phyloP scores from a whole-genome alignment of 2,797 vertebrate genomes.

The Borostomias antarcticus region DNA sequence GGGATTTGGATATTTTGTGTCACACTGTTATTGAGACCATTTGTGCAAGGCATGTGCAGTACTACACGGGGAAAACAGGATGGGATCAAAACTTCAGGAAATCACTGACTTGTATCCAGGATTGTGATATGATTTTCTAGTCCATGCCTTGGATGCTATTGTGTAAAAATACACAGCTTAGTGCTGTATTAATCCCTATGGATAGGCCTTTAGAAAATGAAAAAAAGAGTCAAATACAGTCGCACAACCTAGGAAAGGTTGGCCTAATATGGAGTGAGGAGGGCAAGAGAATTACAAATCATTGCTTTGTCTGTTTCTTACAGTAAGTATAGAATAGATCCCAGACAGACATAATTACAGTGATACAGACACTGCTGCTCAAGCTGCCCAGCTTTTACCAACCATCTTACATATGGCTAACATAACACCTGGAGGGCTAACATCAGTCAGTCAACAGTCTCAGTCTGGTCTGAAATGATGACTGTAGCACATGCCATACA shows the following conservation, averaged over 20 bases:
- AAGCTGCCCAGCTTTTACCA: not conserved
- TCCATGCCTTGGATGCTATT: too few relatives aligned
- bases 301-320: constrained; percentile 57
- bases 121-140: too few relatives aligned
- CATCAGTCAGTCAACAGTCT: not conserved
- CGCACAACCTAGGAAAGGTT: too few relatives aligned
- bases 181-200: too few relatives aligned
- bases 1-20: not conserved
- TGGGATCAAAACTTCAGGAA: constrained; percentile 2
- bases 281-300: constrained; percentile 43
- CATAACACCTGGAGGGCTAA: not conserved
- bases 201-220: too few relatives aligned
- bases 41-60: not conserved
- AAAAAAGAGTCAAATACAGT: too few relatives aligned
- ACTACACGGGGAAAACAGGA: not conserved
- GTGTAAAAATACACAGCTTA: too few relatives aligned
- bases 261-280: constrained; percentile 21
- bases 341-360: constrained; percentile 6
- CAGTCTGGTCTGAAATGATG: not conserved
- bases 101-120: too few relatives aligned
- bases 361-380: not conserved
- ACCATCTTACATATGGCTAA: not conserved
- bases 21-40: constrained; percentile 16
- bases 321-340: constrained; percentile 47
- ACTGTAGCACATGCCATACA: not conserved